Evolutionary conservation across 2,888 invertebrate genomes (phyloP), one percentile per base, ranked within the genome.

Genomic region (Tenthredo scrophulariae): DNA sequence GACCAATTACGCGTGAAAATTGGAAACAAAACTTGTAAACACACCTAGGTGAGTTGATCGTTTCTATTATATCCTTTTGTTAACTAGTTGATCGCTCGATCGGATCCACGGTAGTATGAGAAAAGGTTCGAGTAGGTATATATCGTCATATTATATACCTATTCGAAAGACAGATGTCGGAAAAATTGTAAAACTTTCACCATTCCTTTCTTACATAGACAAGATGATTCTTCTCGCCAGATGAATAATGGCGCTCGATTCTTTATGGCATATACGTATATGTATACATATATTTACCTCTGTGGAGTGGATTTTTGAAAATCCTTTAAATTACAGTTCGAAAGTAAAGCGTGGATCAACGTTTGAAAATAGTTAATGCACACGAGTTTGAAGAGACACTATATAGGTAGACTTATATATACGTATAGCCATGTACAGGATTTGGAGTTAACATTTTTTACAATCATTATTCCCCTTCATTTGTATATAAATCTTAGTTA

Each of bases 1-100:
- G 86, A 90, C 87, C 93, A 92, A 93, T 93, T 93, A 91, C 90
- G 90, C 92, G 92, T 93, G 91, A 92, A 92, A 93, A 92, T 92
- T 89, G 90, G 90, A 91, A 90, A 93, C 92, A 93, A 93, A 74
- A 65, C 29, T 70, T 65, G 83, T 83, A 83, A 70, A 83, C 70
- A 83, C 65, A 83, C n/a, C 46, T 9, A 26, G 22, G 46, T 6
- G 46, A 83, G 67, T 83, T 22, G 50, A 40, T 80, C 80, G 80
- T 67, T 67, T 40, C 50, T 62, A 29, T 80, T 40, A 6, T 37
- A 29, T 77, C 40, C 58, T 80, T 54, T 65, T 62, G 22, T 40
- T 33, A 9, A n/a, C 15, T 62, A n/a, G 67, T 29, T 79, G 33
- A 58, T 83, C 67, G 26, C 13, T 26, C 22, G 46, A 70, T 46